These are phyloP conservation scores for Proales similis DNA, from an alignment of 1,140 invertebrate species.

Conservation along the genomic window DNA sequence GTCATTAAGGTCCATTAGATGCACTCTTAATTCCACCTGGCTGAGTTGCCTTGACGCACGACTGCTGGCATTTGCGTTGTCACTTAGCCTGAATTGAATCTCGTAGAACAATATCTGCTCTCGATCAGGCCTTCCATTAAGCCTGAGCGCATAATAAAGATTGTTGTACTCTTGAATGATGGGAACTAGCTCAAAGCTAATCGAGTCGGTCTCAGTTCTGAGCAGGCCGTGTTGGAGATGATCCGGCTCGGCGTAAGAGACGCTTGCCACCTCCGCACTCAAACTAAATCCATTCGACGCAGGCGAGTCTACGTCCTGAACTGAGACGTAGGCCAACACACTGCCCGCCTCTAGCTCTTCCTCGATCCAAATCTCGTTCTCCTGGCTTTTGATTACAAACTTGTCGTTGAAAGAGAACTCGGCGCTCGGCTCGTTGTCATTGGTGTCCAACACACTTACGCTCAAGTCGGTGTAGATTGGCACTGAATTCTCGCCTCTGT, in stretches of 20 bases:
- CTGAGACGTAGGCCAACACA: neutral
- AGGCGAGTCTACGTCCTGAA: slow-evolving; percentile 13
- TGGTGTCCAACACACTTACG: slow-evolving; percentile 11
- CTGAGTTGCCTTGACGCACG: no score
- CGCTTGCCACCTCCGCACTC: neutral
- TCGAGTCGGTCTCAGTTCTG: neutral
- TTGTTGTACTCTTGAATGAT: slow-evolving; percentile 27
- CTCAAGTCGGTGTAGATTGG: slow-evolving; percentile 6
- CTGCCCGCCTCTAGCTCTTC: neutral
- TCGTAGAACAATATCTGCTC: slow-evolving; percentile 14
- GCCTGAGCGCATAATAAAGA: neutral
- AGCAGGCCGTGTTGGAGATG: neutral
- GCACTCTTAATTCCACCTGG: neutral
- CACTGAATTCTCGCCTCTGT: slow-evolving; percentile 21
- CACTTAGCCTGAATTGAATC: slow-evolving; percentile 25
- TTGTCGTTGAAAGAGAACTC: slow-evolving; percentile 4
- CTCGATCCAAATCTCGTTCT: neutral
- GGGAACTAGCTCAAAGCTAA: neutral
- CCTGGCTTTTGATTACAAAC: neutral
- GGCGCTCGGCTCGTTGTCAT: slow-evolving; percentile 15
- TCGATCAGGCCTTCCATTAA: neutral
- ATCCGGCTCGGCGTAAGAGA: neutral
- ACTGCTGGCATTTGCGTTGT: neutral
- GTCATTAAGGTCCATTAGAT: slow-evolving; percentile 13
- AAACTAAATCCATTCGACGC: slow-evolving; percentile 12